Base-by-base conservation (phyloP, 2,888 invertebrate species). In the Sarcophaga carnaria region DNA sequence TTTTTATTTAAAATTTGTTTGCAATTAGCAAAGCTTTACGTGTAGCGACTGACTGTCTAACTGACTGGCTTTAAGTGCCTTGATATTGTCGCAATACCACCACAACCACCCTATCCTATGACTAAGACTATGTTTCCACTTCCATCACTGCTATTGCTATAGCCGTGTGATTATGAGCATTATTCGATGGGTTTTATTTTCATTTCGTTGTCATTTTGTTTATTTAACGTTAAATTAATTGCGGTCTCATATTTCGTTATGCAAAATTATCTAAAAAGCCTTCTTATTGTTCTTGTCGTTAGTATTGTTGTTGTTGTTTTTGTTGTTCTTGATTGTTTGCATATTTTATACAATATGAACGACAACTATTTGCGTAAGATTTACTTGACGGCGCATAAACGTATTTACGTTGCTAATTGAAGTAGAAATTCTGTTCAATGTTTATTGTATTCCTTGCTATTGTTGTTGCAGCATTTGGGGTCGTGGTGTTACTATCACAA, bases 181-280 rank as follows among this genome's bases (percentile, higher is more conserved):
- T 49, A n/a, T 72, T 37, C 37, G 12, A 62, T 25, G 20, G 37
- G 37, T 20, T 54, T 59, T 72, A 6, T 60, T 80, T 86, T 71
- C 22, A 74, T 81, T 86, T 83, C 81, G 78, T 83, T 87, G 87
- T 84, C 87, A 87, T 86, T 88, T 88, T 90, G 89, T 89, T 90
- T 89, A 89, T 89, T 89, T 90, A 89, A 90, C 89, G 90, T 89
- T 89, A 89, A 90, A 90, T 90, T 90, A 90, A 90, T 90, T 90
- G 89, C 87, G 90, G 89, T 89, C 89, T 90, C 90, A 89, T 88
- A 89, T 90, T 90, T 89, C 90, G 80, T 88, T 84, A 88, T 89
- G 88, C 87, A 87, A 88, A 88, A 87, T 88, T 81, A 84, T 12
- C 64, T 45, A 87, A 54, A 54, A 54, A 71, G 82, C 64, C 70